Evolutionary conservation across 1,140 invertebrate species (phyloP).

Genomic region (Pseudomyrmex cubaensis): DNA sequence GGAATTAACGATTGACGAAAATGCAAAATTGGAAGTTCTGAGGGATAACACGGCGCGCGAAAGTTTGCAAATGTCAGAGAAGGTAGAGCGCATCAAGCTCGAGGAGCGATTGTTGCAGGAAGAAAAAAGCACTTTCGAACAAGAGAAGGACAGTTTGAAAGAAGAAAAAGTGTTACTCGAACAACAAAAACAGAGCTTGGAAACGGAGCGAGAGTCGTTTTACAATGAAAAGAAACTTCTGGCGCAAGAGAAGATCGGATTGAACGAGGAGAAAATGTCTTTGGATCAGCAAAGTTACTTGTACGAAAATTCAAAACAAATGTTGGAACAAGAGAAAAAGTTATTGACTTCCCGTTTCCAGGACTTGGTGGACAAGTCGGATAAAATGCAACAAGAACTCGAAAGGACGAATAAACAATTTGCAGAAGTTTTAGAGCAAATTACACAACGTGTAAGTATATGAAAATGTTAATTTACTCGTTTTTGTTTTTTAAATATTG

Average conservation of each 20-base stretch:
- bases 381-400: slow-evolving; percentile 5
- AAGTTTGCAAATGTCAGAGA: slow-evolving; percentile 31
- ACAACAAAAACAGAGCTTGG: slow-evolving; percentile 49
- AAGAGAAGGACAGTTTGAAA: slow-evolving; percentile 36
- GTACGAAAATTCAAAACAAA: slow-evolving; percentile 68
- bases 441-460: slow-evolving; percentile 10
- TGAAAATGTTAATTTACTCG: neutral
- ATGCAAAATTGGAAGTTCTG: slow-evolving; percentile 66
- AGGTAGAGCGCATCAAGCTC: slow-evolving; percentile 10
- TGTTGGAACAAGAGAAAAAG: slow-evolving; percentile 50
- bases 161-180: slow-evolving; percentile 53
- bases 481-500: no score
- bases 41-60: slow-evolving; percentile 56
- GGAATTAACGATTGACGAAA: slow-evolving; percentile 73
- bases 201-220: slow-evolving; percentile 42
- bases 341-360: slow-evolving; percentile 14
- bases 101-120: neutral
- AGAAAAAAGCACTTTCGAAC: slow-evolving; percentile 33
- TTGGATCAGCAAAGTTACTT: slow-evolving; percentile 75
- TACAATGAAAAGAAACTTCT: slow-evolving; percentile 55
- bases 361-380: neutral
- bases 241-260: slow-evolving; percentile 60
- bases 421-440: neutral
- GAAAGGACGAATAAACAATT: neutral
- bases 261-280: slow-evolving; percentile 75